phyloP scores from a whole-genome alignment of 2,113 vertebrate genomes.

The Prochilodus magdalenae region DNA sequence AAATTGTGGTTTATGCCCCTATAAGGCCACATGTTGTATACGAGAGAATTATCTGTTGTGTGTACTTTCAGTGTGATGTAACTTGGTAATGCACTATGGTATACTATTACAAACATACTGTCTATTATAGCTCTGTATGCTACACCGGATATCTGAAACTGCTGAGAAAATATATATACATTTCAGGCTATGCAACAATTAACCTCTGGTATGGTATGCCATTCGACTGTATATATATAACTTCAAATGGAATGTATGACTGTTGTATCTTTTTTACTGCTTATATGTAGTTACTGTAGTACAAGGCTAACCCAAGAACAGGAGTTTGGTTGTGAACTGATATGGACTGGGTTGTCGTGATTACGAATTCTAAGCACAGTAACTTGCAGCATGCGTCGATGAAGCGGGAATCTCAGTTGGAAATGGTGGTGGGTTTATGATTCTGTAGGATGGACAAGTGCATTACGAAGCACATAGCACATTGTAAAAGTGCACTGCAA shows the following conservation, averaged over 20 bases:
- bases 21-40: slow-evolving; percentile 33
- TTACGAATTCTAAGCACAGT: slow-evolving; percentile 5
- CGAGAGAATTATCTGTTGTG: slow-evolving; percentile 30
- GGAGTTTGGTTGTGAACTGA: slow-evolving; percentile 3
- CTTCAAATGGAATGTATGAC: slow-evolving; percentile 55
- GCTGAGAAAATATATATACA: slow-evolving; percentile 33
- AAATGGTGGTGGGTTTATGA: not conserved
- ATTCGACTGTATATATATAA: slow-evolving; percentile 45
- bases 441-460: not conserved
- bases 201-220: slow-evolving; percentile 51
- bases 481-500: slow-evolving; percentile 7
- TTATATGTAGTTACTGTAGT: slow-evolving; percentile 27
- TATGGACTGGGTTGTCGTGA: not conserved
- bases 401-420: not conserved
- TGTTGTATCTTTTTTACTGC: slow-evolving; percentile 48
- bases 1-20: slow-evolving; percentile 21
- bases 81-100: slow-evolving; percentile 39
- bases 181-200: slow-evolving; percentile 60
- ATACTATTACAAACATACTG: slow-evolving; percentile 21
- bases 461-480: slow-evolving; percentile 18
- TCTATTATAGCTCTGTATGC: slow-evolving; percentile 42
- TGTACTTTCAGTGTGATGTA: slow-evolving; percentile 49
- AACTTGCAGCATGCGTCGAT: not conserved
- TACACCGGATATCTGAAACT: slow-evolving; percentile 34
- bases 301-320: slow-evolving; percentile 17